phyloP scores from a whole-genome alignment of 2,888 invertebrate species.

The Ophion obscuratus region DNA sequence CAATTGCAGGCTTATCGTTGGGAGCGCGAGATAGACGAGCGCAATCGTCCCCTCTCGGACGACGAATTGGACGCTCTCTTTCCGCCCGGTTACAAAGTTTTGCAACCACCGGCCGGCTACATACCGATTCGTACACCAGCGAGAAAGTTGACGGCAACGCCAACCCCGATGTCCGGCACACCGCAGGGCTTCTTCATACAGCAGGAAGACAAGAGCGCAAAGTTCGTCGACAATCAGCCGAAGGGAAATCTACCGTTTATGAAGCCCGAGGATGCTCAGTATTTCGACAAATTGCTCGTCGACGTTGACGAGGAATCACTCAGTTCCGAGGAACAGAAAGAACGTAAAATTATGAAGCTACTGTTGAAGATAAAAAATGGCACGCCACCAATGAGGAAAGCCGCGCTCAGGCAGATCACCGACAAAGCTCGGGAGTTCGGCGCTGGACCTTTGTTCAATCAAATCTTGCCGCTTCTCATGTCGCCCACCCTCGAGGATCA shows the following conservation, averaged over 20 bases:
- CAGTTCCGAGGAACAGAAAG: slow-evolving; percentile 98
- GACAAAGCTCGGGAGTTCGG: slow-evolving; percentile 99
- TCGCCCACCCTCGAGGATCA: slow-evolving; percentile 99
- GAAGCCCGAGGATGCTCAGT: slow-evolving; percentile 99
- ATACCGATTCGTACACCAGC: slow-evolving; percentile 98
- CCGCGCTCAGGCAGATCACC: slow-evolving; percentile 98
- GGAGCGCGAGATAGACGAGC: slow-evolving; percentile 99
- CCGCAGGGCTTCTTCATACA: slow-evolving; percentile 98
- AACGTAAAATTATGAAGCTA: slow-evolving; percentile 99
- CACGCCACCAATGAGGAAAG: slow-evolving; percentile 99
- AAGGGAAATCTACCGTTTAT: slow-evolving; percentile 99
- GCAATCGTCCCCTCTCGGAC: slow-evolving; percentile 97
- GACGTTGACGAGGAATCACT: slow-evolving; percentile 99
- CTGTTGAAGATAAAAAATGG: slow-evolving; percentile 99
- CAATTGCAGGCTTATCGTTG: slow-evolving; percentile 98
- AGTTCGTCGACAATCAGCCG: slow-evolving; percentile 98
- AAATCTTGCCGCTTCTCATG: slow-evolving; percentile 99
- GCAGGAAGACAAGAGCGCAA: slow-evolving; percentile 93
- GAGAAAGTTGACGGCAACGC: slow-evolving; percentile 98
- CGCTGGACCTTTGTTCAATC: slow-evolving; percentile 99
- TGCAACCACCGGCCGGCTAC: slow-evolving; percentile 98
- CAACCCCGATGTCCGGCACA: slow-evolving; percentile 97
- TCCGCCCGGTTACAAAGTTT: slow-evolving; percentile 98
- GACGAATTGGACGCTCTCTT: slow-evolving; percentile 99
- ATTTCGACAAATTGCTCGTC: slow-evolving; percentile 98